Percentiles rank a stretch among this genome's conserved stretches.
Evolutionary conservation across 2,888 invertebrate genomes (phyloP).

Genomic region (Hirudinaria manillensis): DNA sequence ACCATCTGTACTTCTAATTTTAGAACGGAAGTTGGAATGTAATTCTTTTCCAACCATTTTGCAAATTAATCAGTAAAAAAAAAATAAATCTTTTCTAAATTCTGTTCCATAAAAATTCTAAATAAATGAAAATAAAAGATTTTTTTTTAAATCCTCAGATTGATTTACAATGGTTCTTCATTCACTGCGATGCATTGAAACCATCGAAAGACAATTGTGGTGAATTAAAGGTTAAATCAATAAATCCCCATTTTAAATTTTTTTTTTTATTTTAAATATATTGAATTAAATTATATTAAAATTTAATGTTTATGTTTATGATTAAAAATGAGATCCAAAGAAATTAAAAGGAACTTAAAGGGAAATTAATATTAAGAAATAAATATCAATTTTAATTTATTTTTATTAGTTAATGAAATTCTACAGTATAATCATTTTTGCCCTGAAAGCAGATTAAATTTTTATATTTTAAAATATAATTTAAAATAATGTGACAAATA

Average conservation of each 20-base stretch:
- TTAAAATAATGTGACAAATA: too few species aligned
- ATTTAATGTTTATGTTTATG: neutral
- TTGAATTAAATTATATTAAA: neutral
- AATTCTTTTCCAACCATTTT: too few species aligned
- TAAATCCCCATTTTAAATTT: neutral
- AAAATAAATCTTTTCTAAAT: too few species aligned
- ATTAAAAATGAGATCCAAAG: neutral
- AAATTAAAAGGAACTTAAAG: neutral
- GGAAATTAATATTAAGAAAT: neutral
- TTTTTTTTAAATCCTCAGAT: constrained; percentile 20
- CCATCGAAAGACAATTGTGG: constrained; percentile 20
- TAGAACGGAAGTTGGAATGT: too few species aligned
- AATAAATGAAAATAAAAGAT: neutral
- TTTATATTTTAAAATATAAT: too few species aligned
- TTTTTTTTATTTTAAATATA: neutral
- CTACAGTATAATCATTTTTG: too few species aligned
- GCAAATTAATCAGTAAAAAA: too few species aligned
- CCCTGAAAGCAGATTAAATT: too few species aligned
- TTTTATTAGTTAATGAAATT: neutral
- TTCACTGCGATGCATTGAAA: constrained; percentile 23
- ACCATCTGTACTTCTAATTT: too few species aligned
- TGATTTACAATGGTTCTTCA: constrained; percentile 28
- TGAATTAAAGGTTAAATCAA: constrained; percentile 19
- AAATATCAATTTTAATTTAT: neutral
- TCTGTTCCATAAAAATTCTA: too few species aligned